Evolutionary conservation across 1,140 invertebrate species (phyloP).

Genomic region (Catajapyx aquilonaris): DNA sequence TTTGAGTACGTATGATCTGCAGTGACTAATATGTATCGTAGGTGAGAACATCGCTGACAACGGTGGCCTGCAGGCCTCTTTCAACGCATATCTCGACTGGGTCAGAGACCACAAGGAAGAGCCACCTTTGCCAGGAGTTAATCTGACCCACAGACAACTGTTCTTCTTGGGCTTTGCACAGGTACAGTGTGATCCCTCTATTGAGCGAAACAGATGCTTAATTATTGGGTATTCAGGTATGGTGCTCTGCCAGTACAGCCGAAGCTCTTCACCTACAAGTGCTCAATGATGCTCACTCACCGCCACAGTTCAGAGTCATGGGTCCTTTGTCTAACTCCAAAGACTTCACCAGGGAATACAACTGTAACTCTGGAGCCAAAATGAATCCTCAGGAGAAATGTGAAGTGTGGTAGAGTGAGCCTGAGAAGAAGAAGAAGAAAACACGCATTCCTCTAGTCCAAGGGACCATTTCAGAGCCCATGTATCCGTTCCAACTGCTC

Average conservation of each 20-base stretch:
- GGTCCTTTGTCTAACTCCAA: slow-evolving; percentile 72
- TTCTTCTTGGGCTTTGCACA: slow-evolving; percentile 87
- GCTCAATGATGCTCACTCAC: slow-evolving; percentile 66
- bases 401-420: slow-evolving; percentile 84
- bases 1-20: slow-evolving; percentile 8
- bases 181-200: slow-evolving; percentile 28
- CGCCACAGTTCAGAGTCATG: slow-evolving; percentile 59
- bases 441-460: background rate
- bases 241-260: slow-evolving; percentile 62
- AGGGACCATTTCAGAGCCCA: too few relatives aligned
- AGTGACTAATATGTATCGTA: slow-evolving; percentile 15
- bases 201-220: background rate
- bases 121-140: slow-evolving; percentile 50
- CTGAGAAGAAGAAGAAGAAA: too few relatives aligned
- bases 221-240: slow-evolving; percentile 36
- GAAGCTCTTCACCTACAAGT: slow-evolving; percentile 56
- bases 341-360: slow-evolving; percentile 70
- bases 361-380: slow-evolving; percentile 48
- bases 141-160: slow-evolving; percentile 63
- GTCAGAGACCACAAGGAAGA: slow-evolving; percentile 24
- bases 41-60: slow-evolving; percentile 89
- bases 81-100: slow-evolving; percentile 58
- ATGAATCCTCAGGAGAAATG: slow-evolving; percentile 88
- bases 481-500: too few relatives aligned
- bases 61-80: slow-evolving; percentile 76